These are phyloP conservation scores for Drosophila navojoa DNA, from an alignment of 1,140 invertebrate species.

Conservation along the genomic window DNA sequence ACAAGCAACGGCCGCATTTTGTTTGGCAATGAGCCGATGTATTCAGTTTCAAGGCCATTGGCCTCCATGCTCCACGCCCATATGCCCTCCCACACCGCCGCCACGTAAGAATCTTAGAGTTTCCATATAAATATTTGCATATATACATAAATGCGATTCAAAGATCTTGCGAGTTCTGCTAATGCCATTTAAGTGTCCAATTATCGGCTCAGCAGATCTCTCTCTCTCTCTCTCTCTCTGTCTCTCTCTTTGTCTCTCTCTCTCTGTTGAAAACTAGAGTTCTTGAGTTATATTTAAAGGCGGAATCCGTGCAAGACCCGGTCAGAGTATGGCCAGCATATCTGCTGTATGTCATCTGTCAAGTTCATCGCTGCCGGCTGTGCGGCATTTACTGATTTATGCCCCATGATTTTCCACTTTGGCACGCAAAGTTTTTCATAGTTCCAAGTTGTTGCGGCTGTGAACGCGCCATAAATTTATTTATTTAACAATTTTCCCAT, in stretches of 20 bases:
- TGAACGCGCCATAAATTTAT: conserved; percentile 62
- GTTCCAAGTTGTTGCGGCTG: conserved; percentile 5
- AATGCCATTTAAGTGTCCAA: conserved; percentile 81
- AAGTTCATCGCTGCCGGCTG: conserved; percentile 69
- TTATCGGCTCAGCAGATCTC: conserved; percentile 55
- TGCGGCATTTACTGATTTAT: conserved; percentile 70
- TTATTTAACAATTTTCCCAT: conserved; percentile 57
- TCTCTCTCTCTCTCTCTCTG: conserved; percentile 16
- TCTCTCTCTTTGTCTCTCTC: conserved; percentile 4
- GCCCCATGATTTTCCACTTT: conserved; percentile 80
- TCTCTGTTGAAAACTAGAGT: background rate
- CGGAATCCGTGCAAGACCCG: conserved; percentile 10
- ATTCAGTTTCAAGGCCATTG: conserved; percentile 76
- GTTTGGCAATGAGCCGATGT: conserved; percentile 73
- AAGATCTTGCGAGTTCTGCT: conserved; percentile 43
- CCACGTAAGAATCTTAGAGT: conserved; percentile 34
- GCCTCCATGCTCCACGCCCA: conserved; percentile 10
- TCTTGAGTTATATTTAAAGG: conserved; percentile 23
- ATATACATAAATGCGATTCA: conserved; percentile 70
- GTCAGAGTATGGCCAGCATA: conserved; percentile 55
- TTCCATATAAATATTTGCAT: conserved; percentile 78
- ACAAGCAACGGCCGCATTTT: conserved; percentile 74
- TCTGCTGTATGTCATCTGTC: conserved; percentile 79
- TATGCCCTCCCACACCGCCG: conserved; percentile 3
- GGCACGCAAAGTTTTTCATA: conserved; percentile 74